Evolutionary conservation across 2,797 vertebrate species (phyloP), one percentile per base, ranked within the genome.

Genomic region (Ptychadena robeensis): DNA sequence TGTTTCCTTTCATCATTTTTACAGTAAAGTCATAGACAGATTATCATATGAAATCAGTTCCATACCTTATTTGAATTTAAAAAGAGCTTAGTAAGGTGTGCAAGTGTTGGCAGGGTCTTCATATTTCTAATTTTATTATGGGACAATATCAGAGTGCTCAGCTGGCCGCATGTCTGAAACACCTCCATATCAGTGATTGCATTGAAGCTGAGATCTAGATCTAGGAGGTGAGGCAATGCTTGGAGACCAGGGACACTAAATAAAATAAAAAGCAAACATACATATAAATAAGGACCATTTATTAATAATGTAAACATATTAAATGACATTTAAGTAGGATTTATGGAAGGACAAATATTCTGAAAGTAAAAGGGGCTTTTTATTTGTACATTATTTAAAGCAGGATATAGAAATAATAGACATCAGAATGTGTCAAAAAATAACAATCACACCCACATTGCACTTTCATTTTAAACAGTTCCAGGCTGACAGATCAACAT

Each of bases 51-150:
- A 27, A 37, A 37, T 18, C 10, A 9, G 10, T 3, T 1, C 7
- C 5, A 79, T 84, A 81, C 78, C 79, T 82, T 61, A 44, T 61
- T 86, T 30, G 80, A 89, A 34, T 18, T 73, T 28, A 74, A 1
- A 0, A 59, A 64, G 53, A 88, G 70, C 15, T 40, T 44, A 0
- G 11, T 73, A 27, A 86, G 34, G 25, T 81, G 85, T 35, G 66
- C 79, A 18, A 73, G n/a, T n/a, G 65, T 3, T 27, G 59, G 25
- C 22, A 71, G 8, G 10, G 31, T 68, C 34, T 32, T 61, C 27
- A 86, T 79, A 22, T 12, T 72, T 25, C 74, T 74, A 37, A 78
- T 57, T 30, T 31, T 77, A 57, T 80, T 83, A 44, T 25, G 1
- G 34, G 71, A 85, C 1, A 79, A 22, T 9, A 72, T 83, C 6